Percentiles rank a stretch among this genome's conserved stretches.
Evolutionary conservation across 2,888 invertebrate species (phyloP).

Genomic region (Drosophila macrospina): DNA sequence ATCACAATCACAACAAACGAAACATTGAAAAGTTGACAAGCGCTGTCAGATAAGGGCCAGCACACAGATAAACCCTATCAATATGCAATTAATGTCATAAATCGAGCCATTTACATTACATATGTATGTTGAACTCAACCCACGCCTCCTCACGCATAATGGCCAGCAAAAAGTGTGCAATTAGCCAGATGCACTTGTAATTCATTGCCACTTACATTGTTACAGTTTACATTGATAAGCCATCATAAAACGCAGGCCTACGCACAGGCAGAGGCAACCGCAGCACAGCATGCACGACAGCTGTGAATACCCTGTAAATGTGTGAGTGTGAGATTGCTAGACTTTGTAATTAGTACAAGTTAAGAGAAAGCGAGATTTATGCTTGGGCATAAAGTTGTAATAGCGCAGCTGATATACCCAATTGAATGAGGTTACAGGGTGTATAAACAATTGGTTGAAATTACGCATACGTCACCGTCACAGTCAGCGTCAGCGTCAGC

Average conservation of each 20-base stretch:
- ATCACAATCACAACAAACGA: slow-evolving; percentile 16
- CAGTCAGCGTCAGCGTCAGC: slow-evolving; percentile 17
- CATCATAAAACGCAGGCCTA: slow-evolving; percentile 49
- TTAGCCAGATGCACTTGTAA: slow-evolving; percentile 58
- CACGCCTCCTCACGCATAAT: slow-evolving; percentile 37
- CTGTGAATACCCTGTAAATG: slow-evolving; percentile 16
- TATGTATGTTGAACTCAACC: too few relatives aligned
- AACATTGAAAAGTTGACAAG: slow-evolving; percentile 26
- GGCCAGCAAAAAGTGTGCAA: slow-evolving; percentile 58
- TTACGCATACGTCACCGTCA: slow-evolving; percentile 50
- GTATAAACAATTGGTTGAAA: slow-evolving; percentile 30
- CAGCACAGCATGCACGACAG: not conserved
- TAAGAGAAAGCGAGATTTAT: not conserved
- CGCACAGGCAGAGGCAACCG: not conserved
- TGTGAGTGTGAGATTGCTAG: too few relatives aligned
- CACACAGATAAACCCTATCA: slow-evolving; percentile 63
- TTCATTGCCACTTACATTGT: slow-evolving; percentile 52
- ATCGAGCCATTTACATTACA: slow-evolving; percentile 53
- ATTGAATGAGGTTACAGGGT: not conserved
- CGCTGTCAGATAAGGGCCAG: slow-evolving; percentile 7
- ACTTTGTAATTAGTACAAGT: not conserved
- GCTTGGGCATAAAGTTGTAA: not conserved
- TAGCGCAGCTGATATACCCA: not conserved
- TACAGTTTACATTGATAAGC: slow-evolving; percentile 61
- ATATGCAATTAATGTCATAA: slow-evolving; percentile 63